Evolutionary conservation across 2,888 invertebrate genomes (phyloP).

Genomic region (Nemapogon koenigi): DNA sequence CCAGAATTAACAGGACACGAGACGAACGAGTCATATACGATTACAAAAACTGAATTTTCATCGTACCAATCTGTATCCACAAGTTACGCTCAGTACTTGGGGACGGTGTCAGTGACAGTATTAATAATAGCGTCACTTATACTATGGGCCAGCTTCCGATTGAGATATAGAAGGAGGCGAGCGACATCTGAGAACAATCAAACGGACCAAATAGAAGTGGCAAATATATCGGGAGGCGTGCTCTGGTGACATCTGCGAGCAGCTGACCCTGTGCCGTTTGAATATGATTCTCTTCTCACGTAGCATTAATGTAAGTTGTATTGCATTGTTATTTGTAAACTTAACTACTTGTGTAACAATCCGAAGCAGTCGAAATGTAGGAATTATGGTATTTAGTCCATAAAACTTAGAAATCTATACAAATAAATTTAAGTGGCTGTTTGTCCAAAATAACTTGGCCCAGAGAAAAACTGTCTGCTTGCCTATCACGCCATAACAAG

Average conservation of each 20-base stretch:
- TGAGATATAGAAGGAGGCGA: conserved; percentile 43
- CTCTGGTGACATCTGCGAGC: conserved; percentile 74
- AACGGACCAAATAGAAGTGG: conserved; percentile 67
- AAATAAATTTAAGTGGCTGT: too few relatives aligned
- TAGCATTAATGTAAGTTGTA: conserved; percentile 60
- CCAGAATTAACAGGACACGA: conserved; percentile 22
- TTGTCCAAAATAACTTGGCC: too few relatives aligned
- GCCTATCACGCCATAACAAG: too few relatives aligned
- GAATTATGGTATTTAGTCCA: too few relatives aligned
- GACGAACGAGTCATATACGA: conserved; percentile 28
- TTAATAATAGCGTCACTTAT: conserved; percentile 62
- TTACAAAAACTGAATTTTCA: conserved; percentile 42
- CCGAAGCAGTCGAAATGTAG: too few relatives aligned
- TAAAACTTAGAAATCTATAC: too few relatives aligned
- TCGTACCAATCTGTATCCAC: conserved; percentile 38
- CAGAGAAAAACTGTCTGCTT: too few relatives aligned
- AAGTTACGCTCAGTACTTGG: conserved; percentile 52
- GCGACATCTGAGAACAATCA: conserved; percentile 30
- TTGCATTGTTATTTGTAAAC: too few relatives aligned
- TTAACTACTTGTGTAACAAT: too few relatives aligned
- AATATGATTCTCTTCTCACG: conserved; percentile 63
- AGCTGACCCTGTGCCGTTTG: conserved; percentile 64
- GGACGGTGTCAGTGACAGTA: conserved; percentile 61
- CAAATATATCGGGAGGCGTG: conserved; percentile 68
- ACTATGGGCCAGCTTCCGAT: conserved; percentile 55